A percentile compares a stretch with the other conserved stretches of the same genome.
These are phyloP conservation scores for Ditylenchus weischeri DNA, from an alignment of 2,888 invertebrate genomes.

Conservation along the genomic window DNA sequence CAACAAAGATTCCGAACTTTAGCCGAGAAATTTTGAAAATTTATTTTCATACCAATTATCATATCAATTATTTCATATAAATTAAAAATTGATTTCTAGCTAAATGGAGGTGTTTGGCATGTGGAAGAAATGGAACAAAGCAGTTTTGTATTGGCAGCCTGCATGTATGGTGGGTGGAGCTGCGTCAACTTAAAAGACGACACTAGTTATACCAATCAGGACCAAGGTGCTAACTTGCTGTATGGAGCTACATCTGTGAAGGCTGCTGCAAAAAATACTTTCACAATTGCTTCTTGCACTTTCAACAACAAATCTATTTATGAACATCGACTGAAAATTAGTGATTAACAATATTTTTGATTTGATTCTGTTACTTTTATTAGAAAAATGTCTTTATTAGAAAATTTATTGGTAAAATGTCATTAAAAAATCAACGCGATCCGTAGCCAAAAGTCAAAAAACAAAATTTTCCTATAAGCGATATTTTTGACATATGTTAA, in stretches of 20 bases:
- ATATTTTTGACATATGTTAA: too few species aligned
- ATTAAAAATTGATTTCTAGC: background rate
- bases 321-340: background rate
- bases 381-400: too few species aligned
- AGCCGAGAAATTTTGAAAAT: too few species aligned
- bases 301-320: conserved; percentile 7
- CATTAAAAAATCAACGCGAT: too few species aligned
- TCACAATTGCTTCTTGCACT: background rate
- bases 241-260: background rate
- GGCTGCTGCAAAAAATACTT: background rate
- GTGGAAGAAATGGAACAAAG: conserved; percentile 4
- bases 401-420: too few species aligned
- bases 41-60: too few species aligned
- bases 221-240: conserved; percentile 1
- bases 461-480: too few species aligned
- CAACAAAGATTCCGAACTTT: too few species aligned
- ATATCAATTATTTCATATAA: too few species aligned
- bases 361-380: too few species aligned
- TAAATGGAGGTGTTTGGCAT: conserved; percentile 13
- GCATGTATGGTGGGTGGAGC: conserved; percentile 13
- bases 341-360: background rate
- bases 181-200: background rate
- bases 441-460: too few species aligned
- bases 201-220: background rate
- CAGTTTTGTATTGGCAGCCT: background rate